Percentiles rank a stretch among this genome's conserved stretches.
These are phyloP conservation scores for Hypercompe scribonia DNA, from an alignment of 2,888 invertebrate genomes.

Conservation along the genomic window DNA sequence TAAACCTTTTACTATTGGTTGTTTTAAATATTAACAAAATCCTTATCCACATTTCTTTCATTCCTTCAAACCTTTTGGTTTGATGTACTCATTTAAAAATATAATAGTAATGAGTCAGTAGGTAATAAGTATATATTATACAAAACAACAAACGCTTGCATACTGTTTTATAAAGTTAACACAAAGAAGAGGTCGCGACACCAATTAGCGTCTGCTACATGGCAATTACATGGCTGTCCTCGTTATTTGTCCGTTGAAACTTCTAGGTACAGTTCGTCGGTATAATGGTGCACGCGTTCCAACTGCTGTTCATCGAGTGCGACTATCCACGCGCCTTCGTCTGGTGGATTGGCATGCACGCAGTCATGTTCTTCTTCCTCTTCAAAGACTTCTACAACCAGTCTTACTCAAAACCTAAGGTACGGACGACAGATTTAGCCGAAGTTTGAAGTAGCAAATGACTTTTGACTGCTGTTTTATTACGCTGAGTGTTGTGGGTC, in stretches of 20 bases:
- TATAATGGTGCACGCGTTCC: conserved; percentile 97
- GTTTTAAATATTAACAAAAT: not conserved
- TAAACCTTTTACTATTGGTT: not conserved
- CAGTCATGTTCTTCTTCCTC: conserved; percentile 97
- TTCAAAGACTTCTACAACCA: conserved; percentile 98
- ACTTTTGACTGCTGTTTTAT: too few species aligned
- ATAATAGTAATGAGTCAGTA: not conserved
- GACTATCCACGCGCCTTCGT: conserved; percentile 97
- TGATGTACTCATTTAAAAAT: not conserved
- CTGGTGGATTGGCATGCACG: conserved; percentile 98
- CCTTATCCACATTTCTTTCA: not conserved
- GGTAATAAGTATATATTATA: not conserved
- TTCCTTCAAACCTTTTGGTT: not conserved
- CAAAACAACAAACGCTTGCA: not conserved
- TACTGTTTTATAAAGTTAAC: not conserved
- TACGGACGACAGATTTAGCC: conserved; percentile 29
- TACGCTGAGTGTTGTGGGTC: too few species aligned
- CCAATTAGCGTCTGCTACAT: conserved; percentile 17
- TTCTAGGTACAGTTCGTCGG: conserved; percentile 94
- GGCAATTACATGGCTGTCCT: not conserved
- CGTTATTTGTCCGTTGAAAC: conserved; percentile 29
- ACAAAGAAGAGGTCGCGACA: conserved; percentile 15
- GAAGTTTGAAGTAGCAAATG: too few species aligned
- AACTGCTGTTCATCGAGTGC: conserved; percentile 95
- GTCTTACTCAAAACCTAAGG: conserved; percentile 86